Evolutionary conservation across 2,888 invertebrate genomes (phyloP), one percentile per base, ranked within the genome.

Genomic region (Drosophila kokeensis): DNA sequence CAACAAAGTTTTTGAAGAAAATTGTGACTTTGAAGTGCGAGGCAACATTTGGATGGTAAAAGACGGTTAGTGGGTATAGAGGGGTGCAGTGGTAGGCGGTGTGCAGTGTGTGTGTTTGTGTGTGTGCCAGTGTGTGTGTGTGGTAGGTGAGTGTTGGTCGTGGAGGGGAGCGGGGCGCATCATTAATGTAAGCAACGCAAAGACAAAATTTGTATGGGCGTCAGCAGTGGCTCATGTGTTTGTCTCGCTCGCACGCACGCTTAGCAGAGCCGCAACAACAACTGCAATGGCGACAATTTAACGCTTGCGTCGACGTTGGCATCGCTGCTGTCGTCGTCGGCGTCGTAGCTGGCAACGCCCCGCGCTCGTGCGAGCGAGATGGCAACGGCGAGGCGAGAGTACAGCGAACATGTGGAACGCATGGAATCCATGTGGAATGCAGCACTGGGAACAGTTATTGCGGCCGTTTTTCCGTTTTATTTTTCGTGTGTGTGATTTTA

Each of bases 201-300:
- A 66, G 54, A 60, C 79, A 45, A 40, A 52, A 27, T 48, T 48
- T 58, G 27, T 49, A 52, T 58, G 27, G 48, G 53, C 50, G 34
- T 63, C 53, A 38, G 29, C 50, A 8, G n/a, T 30, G 29, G 61
- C 38, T 40, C 29, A 8, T 73, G 57, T 60, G 34, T 10, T 72
- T 45, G 67, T 79, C 87, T 69, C 77, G 72, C 76, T 87, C 69
- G 72, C 87, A 79, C 83, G 49, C 81, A n/a, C 53, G 67, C 48
- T 32, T 21, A 3, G 8, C 42, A 48, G 13, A 15, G n/a, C 42
- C 45, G 52, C 69, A 79, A 69, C 81, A 68, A 79, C 73, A 84
- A 88, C 69, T 69, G 89, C 83, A 86, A 90, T 89, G 89, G 90
- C 84, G 90, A 86, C 89, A 77, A 80, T 83, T 90, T 76, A 76